Conservation (phyloP, 2,888 invertebrate species). For the Andricus curvator region DNA sequence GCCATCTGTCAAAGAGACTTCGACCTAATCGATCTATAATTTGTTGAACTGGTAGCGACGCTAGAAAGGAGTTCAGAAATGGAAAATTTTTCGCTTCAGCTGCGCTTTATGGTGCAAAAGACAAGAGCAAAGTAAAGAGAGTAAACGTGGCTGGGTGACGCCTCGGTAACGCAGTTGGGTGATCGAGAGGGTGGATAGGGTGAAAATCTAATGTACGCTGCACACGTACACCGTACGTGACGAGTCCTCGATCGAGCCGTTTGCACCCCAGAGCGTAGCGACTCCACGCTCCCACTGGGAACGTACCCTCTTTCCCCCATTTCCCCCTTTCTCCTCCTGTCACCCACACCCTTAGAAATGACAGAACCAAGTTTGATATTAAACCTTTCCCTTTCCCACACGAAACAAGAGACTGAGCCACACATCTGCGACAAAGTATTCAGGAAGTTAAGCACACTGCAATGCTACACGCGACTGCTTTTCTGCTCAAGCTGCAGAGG, state of each 20-base stretch:
- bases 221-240: slow-evolving; percentile 66
- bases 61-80: slow-evolving; percentile 29
- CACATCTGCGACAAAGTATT: slow-evolving; percentile 40
- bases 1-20: neutral
- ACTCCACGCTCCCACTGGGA: slow-evolving; percentile 24
- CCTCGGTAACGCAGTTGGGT: slow-evolving; percentile 34
- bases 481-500: neutral
- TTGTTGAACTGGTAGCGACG: slow-evolving; percentile 22
- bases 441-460: slow-evolving; percentile 30
- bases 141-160: slow-evolving; percentile 37
- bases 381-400: slow-evolving; percentile 7
- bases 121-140: slow-evolving; percentile 41
- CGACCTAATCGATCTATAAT: slow-evolving; percentile 18
- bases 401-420: slow-evolving; percentile 28
- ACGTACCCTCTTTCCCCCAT: neutral
- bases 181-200: slow-evolving; percentile 34
- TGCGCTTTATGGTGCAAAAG: slow-evolving; percentile 40
- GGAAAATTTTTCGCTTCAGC: slow-evolving; percentile 35
- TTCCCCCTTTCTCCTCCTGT: neutral
- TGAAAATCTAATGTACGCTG: slow-evolving; percentile 61
- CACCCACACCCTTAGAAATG: slow-evolving; percentile 4
- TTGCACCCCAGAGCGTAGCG: slow-evolving; percentile 36
- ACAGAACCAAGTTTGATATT: slow-evolving; percentile 29
- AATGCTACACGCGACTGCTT: slow-evolving; percentile 12
- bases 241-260: slow-evolving; percentile 56